Conservation (phyloP, 2,888 invertebrate genomes). For the Cynaeus angustus region DNA sequence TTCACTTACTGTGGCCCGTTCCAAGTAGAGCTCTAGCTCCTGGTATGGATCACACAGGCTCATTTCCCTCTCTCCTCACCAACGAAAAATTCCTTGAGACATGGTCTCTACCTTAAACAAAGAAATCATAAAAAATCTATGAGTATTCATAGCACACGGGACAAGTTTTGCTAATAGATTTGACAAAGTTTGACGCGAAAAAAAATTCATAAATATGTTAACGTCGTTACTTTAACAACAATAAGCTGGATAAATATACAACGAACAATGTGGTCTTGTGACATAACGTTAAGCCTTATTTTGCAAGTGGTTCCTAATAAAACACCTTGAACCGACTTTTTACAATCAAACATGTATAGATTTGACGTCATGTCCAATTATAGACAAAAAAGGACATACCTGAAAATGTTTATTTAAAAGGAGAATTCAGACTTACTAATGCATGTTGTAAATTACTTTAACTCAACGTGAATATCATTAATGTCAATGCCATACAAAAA, state of each 20-base stretch:
- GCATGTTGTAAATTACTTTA: conserved; percentile 16
- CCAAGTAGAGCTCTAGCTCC: conserved; percentile 72
- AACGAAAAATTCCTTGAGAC: conserved; percentile 56
- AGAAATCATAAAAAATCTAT: background rate
- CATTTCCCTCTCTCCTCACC: conserved; percentile 60
- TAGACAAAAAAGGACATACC: conserved; percentile 25
- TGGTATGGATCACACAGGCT: conserved; percentile 70
- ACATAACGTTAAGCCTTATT: conserved; percentile 29
- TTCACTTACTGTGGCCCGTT: conserved; percentile 72
- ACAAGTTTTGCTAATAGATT: too few relatives aligned
- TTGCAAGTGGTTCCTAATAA: conserved; percentile 35
- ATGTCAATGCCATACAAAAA: conserved; percentile 19
- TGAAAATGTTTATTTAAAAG: conserved; percentile 16
- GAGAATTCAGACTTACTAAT: conserved; percentile 1
- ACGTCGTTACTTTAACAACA: background rate
- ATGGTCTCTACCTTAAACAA: conserved; percentile 60
- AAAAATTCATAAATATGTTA: conserved; percentile 5
- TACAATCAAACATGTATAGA: conserved; percentile 29
- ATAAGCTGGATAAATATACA: conserved; percentile 1
- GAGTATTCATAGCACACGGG: background rate
- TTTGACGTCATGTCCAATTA: conserved; percentile 39
- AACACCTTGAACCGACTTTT: conserved; percentile 32
- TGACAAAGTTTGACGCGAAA: background rate
- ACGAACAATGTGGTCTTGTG: conserved; percentile 15
- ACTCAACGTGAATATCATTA: background rate